Evolutionary conservation across 2,888 invertebrate species (phyloP), one percentile per base, ranked within the genome.

Genomic region (Tenthredo livida): DNA sequence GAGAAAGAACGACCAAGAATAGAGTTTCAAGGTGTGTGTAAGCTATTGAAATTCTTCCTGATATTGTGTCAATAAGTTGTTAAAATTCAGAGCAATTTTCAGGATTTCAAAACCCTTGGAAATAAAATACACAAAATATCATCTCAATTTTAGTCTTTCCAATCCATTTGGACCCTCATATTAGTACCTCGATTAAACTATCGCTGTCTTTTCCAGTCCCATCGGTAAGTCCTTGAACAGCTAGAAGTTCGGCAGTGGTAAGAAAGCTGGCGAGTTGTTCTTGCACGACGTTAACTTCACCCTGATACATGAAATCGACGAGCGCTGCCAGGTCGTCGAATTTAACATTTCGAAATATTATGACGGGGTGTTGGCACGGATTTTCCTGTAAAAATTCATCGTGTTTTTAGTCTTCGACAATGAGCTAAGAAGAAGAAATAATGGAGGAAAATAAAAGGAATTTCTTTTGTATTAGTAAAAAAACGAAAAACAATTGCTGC

Each of bases 241-340:
- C 96, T 89, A 97, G 93, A 87, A 97, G 93, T 92, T 97, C 97
- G 6, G 97, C 97, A 25, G 97, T 97, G 89, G 96, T 96, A 82
- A 97, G 94, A 93, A 97, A 97, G 86, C 97, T 97, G 88, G 96
- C 96, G 89, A 97, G 93, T 87, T 97, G 96, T 91, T 97, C 97
- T 92, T 97, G 97, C 89, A 96, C 96, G 72, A 97, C 97, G 89
- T 97, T 97, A 9, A 97, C 97, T 94, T 97, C 97, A 85, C 97
- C 97, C 90, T 94, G 96, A 90, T 97, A 97, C 96, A 97, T 97
- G 90, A 97, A 97, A 91, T 97, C 96, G 61, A 97, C 95, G 86
- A 97, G 95, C 17, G 97, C 97, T 90, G 96, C 96, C 89, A 97
- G 94, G 93, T 97, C 97, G 88, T 96, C 96, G 89, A 95, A 97